Conservation (phyloP, 2,797 vertebrate species). For the Cyprinella venusta region DNA sequence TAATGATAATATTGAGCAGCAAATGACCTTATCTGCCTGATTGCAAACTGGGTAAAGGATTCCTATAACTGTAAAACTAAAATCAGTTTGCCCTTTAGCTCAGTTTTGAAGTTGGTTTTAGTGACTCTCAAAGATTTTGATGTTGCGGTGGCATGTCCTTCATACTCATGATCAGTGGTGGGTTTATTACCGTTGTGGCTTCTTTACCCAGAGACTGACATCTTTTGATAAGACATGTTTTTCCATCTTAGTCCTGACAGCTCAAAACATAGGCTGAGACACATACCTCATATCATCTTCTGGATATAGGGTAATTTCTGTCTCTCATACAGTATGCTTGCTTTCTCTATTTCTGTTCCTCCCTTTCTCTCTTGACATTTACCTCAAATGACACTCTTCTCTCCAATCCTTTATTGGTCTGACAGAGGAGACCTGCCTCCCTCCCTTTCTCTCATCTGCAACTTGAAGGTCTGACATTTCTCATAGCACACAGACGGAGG, state of each 20-base stretch:
- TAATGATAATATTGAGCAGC: slow-evolving; percentile 30
- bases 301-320: slow-evolving; percentile 4
- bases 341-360: slow-evolving; percentile 33
- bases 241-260: slow-evolving; percentile 15
- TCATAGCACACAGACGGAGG: slow-evolving; percentile 18
- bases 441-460: slow-evolving; percentile 32
- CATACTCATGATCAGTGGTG: neutral
- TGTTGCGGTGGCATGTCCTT: slow-evolving; percentile 9
- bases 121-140: neutral
- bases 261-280: slow-evolving; percentile 34
- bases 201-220: slow-evolving; percentile 4
- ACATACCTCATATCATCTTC: slow-evolving; percentile 29
- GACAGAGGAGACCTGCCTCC: slow-evolving; percentile 20
- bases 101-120: neutral
- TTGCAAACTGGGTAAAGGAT: too few relatives aligned
- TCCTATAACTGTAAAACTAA: neutral
- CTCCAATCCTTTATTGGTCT: slow-evolving; percentile 20
- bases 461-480: slow-evolving; percentile 43
- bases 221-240: slow-evolving; percentile 18
- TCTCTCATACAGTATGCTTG: slow-evolving; percentile 10
- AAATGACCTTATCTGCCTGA: slow-evolving; percentile 38
- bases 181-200: slow-evolving; percentile 8
- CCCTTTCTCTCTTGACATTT: slow-evolving; percentile 33
- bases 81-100: neutral
- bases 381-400: slow-evolving; percentile 32